Evolutionary conservation across 2,888 invertebrate genomes (phyloP).

Genomic region (Cosmia trapezina): DNA sequence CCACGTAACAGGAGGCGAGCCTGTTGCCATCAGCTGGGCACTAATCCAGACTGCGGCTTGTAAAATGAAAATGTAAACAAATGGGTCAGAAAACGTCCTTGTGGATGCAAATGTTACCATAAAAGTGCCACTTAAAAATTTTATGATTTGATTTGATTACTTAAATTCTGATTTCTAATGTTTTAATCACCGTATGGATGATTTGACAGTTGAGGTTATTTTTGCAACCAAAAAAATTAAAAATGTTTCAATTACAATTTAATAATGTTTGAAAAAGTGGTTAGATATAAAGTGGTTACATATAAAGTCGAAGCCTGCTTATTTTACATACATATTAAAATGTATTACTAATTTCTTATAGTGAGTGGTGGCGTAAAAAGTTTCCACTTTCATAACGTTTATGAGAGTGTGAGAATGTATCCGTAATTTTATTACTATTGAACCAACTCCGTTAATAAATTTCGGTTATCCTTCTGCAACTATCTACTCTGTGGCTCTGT

Average conservation of each 20-base stretch:
- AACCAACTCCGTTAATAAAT: background rate
- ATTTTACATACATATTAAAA: background rate
- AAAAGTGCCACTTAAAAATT: background rate
- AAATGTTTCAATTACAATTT: too few species aligned
- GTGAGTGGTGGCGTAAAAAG: background rate
- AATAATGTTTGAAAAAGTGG: background rate
- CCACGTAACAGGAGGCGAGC: too few species aligned
- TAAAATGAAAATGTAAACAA: background rate
- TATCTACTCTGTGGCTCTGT: background rate
- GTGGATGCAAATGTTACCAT: background rate
- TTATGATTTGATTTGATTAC: background rate
- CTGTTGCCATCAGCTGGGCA: background rate
- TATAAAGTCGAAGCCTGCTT: background rate
- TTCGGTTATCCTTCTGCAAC: background rate
- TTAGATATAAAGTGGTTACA: background rate
- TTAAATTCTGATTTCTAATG: background rate
- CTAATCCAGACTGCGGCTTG: background rate
- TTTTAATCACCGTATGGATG: background rate
- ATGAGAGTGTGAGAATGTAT: too few species aligned
- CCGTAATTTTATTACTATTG: too few species aligned
- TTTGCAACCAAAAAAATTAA: background rate
- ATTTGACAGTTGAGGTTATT: background rate
- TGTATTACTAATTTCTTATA: background rate
- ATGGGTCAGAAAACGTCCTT: background rate
- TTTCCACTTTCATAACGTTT: background rate